Base-by-base conservation (phyloP, 1,140 invertebrate species). In the Leptinotarsa lineolata region DNA sequence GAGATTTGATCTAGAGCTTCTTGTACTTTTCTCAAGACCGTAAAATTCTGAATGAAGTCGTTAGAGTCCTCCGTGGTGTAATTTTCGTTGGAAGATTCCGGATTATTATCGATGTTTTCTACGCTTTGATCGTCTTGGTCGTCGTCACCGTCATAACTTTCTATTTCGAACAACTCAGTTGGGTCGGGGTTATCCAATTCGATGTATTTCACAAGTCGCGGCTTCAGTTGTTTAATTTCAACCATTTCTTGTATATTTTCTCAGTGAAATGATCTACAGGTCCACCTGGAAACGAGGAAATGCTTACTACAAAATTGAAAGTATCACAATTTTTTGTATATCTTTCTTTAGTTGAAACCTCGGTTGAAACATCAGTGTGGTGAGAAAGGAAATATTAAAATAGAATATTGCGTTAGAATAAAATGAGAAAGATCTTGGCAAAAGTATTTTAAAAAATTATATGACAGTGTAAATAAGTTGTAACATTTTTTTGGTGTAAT, bases 171-270 rank as follows among this genome's bases (percentile, higher is more conserved):
- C n/a, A 54, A 16, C 4, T 54, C 48, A 5, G 48, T 16, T 54
- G 48, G 48, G 48, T 54, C 48, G 48, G n/a, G 15, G n/a, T 16
- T 54, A 16, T 54, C 48, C 15, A 16, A 54, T 16, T 54, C 48
- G 48, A 18, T 54, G n/a, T 54, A 54, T 0, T 54, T 54, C n/a
- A 16, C 48, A 16, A 54, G 48, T 15, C 48, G 48, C 15, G 60
- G 60, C 12, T 63, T 63, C 4, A 63, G 4, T 63, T 24, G 20
- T 22, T 8, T n/a, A 63, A 63, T 63, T 63, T 63, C 60, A 63
- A 63, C 60, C 60, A 63, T 63, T 63, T 63, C 60, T 63, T 63
- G 22, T 63, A 63, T 63, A 54, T 16, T 16, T 5, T 18, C 48
- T 54, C 48, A 3, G 48, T 16, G 48, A 54, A 54, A 4, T 16